phyloP scores from a whole-genome alignment of 1,140 invertebrate genomes.

The Heliconius nattereri region DNA sequence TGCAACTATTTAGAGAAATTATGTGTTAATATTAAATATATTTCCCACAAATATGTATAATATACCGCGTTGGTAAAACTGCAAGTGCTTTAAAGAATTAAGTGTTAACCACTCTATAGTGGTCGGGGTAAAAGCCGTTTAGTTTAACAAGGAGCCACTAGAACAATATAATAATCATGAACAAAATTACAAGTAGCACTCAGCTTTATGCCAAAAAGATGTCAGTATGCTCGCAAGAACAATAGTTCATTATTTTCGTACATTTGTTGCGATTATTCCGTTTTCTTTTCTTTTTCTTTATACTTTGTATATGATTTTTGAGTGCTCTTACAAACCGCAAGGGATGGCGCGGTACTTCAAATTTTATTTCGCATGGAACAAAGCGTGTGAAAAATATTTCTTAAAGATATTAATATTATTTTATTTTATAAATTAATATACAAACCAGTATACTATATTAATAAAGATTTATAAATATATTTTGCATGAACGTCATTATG shows the following conservation, averaged over 20 bases:
- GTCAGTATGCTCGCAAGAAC: constrained; percentile 56
- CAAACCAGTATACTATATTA: background rate
- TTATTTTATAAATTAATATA: background rate
- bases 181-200: constrained; percentile 66
- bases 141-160: constrained; percentile 57
- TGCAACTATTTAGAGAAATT: background rate
- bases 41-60: constrained; percentile 44
- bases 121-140: constrained; percentile 62
- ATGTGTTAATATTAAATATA: constrained; percentile 22
- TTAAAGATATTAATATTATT: constrained; percentile 12
- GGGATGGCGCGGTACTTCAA: constrained; percentile 51
- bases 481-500: background rate
- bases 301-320: constrained; percentile 46
- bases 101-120: constrained; percentile 54
- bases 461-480: no score
- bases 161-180: constrained; percentile 71
- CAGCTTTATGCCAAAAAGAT: constrained; percentile 72
- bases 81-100: constrained; percentile 58
- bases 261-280: constrained; percentile 70
- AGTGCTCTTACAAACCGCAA: constrained; percentile 64
- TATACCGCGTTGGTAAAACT: constrained; percentile 43
- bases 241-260: constrained; percentile 69
- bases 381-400: constrained; percentile 48
- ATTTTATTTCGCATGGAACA: constrained; percentile 51
- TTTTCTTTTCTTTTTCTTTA: constrained; percentile 66